A percentile compares a stretch with the other conserved stretches of the same genome.
Conservation (phyloP, 2,797 vertebrate genomes). For the Hephaestus fuliginosus region DNA sequence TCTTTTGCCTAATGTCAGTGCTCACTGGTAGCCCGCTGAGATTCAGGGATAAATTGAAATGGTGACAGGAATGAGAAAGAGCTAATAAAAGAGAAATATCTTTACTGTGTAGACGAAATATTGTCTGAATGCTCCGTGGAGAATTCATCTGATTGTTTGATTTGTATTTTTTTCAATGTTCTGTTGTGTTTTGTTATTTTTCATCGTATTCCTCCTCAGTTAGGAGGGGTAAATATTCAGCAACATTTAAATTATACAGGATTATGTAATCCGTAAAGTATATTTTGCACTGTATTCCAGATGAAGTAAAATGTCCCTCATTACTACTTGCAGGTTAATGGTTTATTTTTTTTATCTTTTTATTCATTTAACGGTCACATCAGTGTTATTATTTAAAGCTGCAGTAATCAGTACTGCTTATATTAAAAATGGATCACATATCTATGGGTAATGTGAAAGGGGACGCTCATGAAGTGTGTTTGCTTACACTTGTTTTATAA, state of each 20-base stretch:
- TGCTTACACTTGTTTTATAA: background rate
- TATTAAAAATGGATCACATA: background rate
- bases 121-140: slow-evolving; percentile 54
- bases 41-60: slow-evolving; percentile 52
- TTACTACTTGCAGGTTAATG: background rate
- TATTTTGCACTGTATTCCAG: slow-evolving; percentile 22
- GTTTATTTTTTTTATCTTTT: background rate
- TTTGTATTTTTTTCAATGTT: slow-evolving; percentile 13
- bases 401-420: background rate
- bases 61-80: slow-evolving; percentile 52
- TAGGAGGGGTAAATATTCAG: slow-evolving; percentile 28
- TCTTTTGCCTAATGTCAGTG: slow-evolving; percentile 69
- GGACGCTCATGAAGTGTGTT: too few species aligned
- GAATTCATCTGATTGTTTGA: slow-evolving; percentile 45
- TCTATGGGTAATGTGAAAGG: background rate
- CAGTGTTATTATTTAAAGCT: background rate
- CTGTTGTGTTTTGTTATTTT: slow-evolving; percentile 27
- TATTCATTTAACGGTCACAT: background rate
- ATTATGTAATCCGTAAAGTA: slow-evolving; percentile 60
- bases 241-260: slow-evolving; percentile 18
- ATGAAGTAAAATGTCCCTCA: background rate
- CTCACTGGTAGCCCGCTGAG: slow-evolving; percentile 72
- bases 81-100: slow-evolving; percentile 51
- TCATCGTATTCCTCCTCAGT: slow-evolving; percentile 22
- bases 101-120: slow-evolving; percentile 44